A percentile compares a stretch with the other conserved stretches of the same genome.
Evolutionary conservation across 1,140 invertebrate species (phyloP).

Genomic region (Colletes latitarsis): DNA sequence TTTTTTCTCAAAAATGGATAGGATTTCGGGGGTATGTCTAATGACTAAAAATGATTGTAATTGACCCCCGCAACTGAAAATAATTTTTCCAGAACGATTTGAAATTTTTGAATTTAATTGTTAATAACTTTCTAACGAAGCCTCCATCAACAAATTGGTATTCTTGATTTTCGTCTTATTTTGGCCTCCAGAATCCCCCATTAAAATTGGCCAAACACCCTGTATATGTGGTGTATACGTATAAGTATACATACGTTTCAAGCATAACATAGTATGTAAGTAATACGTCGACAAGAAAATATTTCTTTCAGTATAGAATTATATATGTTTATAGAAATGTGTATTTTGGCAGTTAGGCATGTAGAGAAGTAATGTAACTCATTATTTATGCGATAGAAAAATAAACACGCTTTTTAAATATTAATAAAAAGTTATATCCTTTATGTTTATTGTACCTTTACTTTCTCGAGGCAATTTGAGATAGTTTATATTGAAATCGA

Average conservation of each 20-base stretch:
- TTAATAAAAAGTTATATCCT: slow-evolving; percentile 1
- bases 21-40: too few relatives aligned
- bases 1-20: too few relatives aligned
- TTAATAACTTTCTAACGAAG: too few relatives aligned
- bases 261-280: slow-evolving; percentile 21
- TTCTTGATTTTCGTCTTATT: too few relatives aligned
- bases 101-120: too few relatives aligned
- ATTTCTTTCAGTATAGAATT: slow-evolving; percentile 23
- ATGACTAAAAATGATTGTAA: too few relatives aligned
- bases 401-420: slow-evolving; percentile 20
- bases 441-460: neutral
- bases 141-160: too few relatives aligned
- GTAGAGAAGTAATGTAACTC: neutral
- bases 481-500: neutral
- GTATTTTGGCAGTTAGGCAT: slow-evolving; percentile 17
- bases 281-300: slow-evolving; percentile 47
- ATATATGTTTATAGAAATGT: slow-evolving; percentile 27
- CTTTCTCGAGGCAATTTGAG: neutral
- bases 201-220: too few relatives aligned
- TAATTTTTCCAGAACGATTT: too few relatives aligned
- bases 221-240: slow-evolving; percentile 14
- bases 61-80: too few relatives aligned
- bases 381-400: slow-evolving; percentile 10
- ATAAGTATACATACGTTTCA: slow-evolving; percentile 52
- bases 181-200: too few relatives aligned